These are phyloP conservation scores for Ictalurus punctatus DNA, from an alignment of 2,113 vertebrate species.

Conservation along the genomic window DNA sequence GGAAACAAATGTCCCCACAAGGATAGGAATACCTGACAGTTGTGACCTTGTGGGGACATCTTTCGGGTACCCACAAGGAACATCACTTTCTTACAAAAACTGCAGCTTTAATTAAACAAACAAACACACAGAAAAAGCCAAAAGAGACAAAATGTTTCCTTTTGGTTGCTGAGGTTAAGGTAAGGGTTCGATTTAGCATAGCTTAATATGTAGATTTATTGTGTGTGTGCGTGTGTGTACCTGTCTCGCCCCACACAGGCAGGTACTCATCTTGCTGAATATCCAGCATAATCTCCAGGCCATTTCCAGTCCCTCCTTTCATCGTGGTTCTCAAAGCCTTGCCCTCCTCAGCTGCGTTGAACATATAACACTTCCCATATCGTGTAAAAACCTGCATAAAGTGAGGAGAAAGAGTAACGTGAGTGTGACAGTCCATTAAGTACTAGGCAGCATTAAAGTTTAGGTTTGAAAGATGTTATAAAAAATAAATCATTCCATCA, in stretches of 20 bases:
- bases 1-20: not conserved
- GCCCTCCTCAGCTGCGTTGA: conserved; percentile 95
- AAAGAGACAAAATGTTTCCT: not conserved
- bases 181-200: not conserved
- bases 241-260: conserved; percentile 79
- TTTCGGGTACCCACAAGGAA: not conserved
- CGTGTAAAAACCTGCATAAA: conserved; percentile 92
- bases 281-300: conserved; percentile 98
- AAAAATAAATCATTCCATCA: not conserved
- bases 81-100: not conserved
- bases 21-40: not conserved
- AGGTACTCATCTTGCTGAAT: conserved; percentile 94
- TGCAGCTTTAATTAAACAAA: not conserved
- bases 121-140: not conserved
- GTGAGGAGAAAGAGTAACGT: not conserved
- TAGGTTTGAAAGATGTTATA: not conserved
- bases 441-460: not conserved
- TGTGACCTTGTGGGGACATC: no score
- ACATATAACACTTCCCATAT: conserved; percentile 99
- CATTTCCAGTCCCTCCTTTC: conserved; percentile 97
- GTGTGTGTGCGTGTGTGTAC: conserved; percentile 53
- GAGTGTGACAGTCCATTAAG: not conserved
- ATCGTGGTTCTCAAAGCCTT: conserved; percentile 91
- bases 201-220: not conserved
- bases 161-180: not conserved